Conservation (phyloP, 1,140 invertebrate species). For the Panulirus ornatus region DNA sequence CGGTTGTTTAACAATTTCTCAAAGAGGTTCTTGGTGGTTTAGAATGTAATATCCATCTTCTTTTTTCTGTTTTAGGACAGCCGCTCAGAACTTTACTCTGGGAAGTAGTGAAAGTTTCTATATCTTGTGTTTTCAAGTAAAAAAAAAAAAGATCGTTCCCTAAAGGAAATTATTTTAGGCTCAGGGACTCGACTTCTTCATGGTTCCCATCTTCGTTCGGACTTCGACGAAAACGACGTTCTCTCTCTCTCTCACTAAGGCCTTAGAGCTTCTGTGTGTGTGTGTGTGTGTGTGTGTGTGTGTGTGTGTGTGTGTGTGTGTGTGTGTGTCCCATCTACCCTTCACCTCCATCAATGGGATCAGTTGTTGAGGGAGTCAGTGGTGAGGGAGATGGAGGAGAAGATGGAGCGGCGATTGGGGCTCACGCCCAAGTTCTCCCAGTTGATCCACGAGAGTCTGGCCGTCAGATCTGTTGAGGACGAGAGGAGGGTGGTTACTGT, state of each 20-base stretch:
- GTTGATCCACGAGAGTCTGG: slow-evolving; percentile 98
- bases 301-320: not conserved
- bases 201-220: not conserved
- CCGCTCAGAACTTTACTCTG: not conserved
- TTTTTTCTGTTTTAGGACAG: not conserved
- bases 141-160: too few species aligned
- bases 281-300: not conserved
- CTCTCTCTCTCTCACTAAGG: too few species aligned
- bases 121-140: too few species aligned
- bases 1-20: not conserved
- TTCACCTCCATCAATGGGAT: not conserved
- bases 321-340: too few species aligned
- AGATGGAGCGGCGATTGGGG: slow-evolving; percentile 88
- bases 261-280: not conserved
- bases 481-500: not conserved
- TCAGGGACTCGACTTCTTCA: not conserved
- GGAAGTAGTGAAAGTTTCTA: too few species aligned
- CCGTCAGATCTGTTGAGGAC: slow-evolving; percentile 95
- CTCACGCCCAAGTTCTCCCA: slow-evolving; percentile 98
- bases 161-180: too few species aligned
- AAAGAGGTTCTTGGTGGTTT: not conserved
- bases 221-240: not conserved
- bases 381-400: slow-evolving; percentile 87
- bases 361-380: slow-evolving; percentile 55
- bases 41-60: not conserved